Evolutionary conservation across 2,888 invertebrate species (phyloP).

Genomic region (Diploptera punctata): DNA sequence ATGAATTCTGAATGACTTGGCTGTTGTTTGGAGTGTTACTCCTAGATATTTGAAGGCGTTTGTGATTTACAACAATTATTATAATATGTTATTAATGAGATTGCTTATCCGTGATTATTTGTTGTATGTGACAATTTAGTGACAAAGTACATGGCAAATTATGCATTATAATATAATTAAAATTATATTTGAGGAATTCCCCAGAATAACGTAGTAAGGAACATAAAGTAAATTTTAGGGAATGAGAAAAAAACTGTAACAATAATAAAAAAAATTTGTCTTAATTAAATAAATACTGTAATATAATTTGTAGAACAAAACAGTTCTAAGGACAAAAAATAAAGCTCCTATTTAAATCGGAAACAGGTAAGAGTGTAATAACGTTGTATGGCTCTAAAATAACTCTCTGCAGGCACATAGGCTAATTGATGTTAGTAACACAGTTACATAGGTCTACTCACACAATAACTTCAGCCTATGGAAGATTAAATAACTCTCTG

Average conservation of each 20-base stretch:
- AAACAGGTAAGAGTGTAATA: not conserved
- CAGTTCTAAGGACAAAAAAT: not conserved
- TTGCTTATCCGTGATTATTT: no score
- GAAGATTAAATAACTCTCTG: no score
- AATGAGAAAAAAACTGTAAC: not conserved
- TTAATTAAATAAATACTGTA: not conserved
- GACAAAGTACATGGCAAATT: no score
- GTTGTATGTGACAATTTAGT: no score
- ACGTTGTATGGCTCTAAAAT: not conserved
- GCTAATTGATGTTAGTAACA: not conserved
- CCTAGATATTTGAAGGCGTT: no score
- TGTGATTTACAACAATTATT: no score
- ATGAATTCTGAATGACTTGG: no score
- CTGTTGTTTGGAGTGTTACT: no score
- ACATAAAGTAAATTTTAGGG: not conserved
- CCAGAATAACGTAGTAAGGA: no score
- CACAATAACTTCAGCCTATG: not conserved
- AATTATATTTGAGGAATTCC: no score
- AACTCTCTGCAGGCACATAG: not conserved
- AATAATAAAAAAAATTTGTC: not conserved
- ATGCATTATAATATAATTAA: no score
- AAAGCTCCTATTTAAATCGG: not conserved
- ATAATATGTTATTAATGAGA: no score
- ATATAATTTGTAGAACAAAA: not conserved
- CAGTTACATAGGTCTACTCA: not conserved